Evolutionary conservation across 2,797 vertebrate genomes (phyloP).

Genomic region (Botia almorhae): DNA sequence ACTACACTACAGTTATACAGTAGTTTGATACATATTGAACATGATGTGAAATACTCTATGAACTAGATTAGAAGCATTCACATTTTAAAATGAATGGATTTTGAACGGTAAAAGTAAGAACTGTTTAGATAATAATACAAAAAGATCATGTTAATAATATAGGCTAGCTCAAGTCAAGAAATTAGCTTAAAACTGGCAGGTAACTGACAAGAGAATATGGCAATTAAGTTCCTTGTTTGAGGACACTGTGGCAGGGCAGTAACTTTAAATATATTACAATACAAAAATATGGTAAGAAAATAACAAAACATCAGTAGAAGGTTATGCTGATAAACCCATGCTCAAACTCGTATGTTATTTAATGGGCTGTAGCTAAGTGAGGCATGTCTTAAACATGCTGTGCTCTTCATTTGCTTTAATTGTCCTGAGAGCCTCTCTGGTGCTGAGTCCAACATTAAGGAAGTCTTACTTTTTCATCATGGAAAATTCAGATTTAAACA

Average conservation of each 20-base stretch:
- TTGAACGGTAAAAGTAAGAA: background rate
- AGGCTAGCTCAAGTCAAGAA: background rate
- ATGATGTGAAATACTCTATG: too few species aligned
- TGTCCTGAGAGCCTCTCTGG: slow-evolving; percentile 62
- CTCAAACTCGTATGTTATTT: background rate
- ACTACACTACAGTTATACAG: background rate
- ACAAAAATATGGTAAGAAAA: too few species aligned
- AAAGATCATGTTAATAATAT: too few species aligned
- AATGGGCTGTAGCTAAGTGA: slow-evolving; percentile 15
- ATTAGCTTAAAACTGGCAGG: background rate
- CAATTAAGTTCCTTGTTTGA: background rate
- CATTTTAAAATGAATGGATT: background rate
- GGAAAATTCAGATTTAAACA: slow-evolving; percentile 40
- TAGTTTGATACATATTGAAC: too few species aligned
- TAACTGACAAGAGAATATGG: background rate
- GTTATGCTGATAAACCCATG: background rate
- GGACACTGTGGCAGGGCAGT: background rate
- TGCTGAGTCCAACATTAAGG: slow-evolving; percentile 60
- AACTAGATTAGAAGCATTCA: too few species aligned
- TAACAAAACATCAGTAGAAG: background rate
- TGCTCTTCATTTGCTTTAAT: slow-evolving; percentile 60
- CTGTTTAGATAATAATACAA: background rate
- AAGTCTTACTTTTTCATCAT: slow-evolving; percentile 45
- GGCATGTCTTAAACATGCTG: slow-evolving; percentile 44
- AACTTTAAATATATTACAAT: background rate